These are phyloP conservation scores for Numenius arquata DNA, from an alignment of 2,113 vertebrate genomes.

Conservation along the genomic window DNA sequence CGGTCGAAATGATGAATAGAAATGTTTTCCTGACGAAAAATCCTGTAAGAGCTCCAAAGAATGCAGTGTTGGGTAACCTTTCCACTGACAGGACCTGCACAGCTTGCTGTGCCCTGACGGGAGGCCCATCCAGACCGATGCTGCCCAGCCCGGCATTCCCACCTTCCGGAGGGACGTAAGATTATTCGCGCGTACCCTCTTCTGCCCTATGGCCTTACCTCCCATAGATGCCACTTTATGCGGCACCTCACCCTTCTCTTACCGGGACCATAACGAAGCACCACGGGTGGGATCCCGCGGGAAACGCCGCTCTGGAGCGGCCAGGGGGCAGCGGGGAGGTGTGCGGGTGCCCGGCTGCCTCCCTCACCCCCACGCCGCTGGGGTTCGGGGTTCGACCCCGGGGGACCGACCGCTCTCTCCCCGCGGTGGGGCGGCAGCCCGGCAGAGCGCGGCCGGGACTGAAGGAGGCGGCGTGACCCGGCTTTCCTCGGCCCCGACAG, in stretches of 20 bases:
- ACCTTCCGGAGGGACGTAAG: not conserved
- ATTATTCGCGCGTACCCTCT: accelerated
- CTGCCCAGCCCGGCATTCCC: not conserved
- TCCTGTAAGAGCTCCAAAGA: not conserved
- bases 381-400: too few relatives aligned
- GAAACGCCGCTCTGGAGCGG: not conserved
- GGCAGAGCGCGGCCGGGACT: not conserved
- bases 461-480: not conserved
- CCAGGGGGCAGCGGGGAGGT: not conserved
- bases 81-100: accelerated
- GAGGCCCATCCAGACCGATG: not conserved
- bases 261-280: accelerated
- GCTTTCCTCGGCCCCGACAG: too few relatives aligned
- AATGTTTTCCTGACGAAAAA: not conserved
- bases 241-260: too few relatives aligned
- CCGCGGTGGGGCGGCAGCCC: not conserved
- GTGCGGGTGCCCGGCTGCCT: not conserved
- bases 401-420: not conserved
- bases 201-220: not conserved
- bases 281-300: not conserved
- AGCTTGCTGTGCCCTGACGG: accelerated
- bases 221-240: accelerated
- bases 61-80: accelerated
- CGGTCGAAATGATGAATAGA: not conserved
- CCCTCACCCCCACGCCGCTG: too few relatives aligned